Base-by-base conservation (phyloP, 2,888 invertebrate genomes). In the Ypsolopha sequella region DNA sequence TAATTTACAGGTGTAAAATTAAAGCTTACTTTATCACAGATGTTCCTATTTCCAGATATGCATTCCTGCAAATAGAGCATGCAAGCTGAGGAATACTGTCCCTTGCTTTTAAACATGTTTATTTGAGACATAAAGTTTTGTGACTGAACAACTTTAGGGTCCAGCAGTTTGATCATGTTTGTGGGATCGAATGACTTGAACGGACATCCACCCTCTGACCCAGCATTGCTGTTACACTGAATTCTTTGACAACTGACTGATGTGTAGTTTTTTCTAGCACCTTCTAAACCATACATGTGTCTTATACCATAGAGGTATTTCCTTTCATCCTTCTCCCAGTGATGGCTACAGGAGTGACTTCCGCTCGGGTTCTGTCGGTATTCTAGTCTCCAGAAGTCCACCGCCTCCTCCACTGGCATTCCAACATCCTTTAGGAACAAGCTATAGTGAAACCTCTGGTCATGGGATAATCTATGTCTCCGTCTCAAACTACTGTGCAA, bases 261-360 rank as follows among this genome's bases (percentile, higher is more conserved):
- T 44, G 74, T 70, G 60, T 92, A 92, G 60, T 82, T 88, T 60
- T 84, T 90, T 57, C 88, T 80, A n/a, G 87, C 76, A 6, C 93
- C 93, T 73, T 92, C 92, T 48, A 92, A 73, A 0, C 93, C 93
- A 78, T 93, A 93, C 73, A 92, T 78, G 63, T 93, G 93, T 54
- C 91, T 79, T 50, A 93, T 91, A 53, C 91, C 91, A 73, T 92
- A 92, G 6, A 88, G 65, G 68, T 89, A 91, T 60, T 90, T 89
- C 34, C 86, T 88, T 57, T 89, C 88, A 70, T 90, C 88, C 47
- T 80, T 82, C 50, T 88, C 81, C 93, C 93, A 93, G 57, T 76
- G 82, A 60, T 93, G 93, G 14, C 78, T 76, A 60, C 92, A 92
- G 46, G 68, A 73, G 39, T 88, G 81, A 43, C 63, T 70, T 2